These are phyloP conservation scores for Sabatieria punctata DNA, from an alignment of 2,888 invertebrate genomes.

Conservation along the genomic window DNA sequence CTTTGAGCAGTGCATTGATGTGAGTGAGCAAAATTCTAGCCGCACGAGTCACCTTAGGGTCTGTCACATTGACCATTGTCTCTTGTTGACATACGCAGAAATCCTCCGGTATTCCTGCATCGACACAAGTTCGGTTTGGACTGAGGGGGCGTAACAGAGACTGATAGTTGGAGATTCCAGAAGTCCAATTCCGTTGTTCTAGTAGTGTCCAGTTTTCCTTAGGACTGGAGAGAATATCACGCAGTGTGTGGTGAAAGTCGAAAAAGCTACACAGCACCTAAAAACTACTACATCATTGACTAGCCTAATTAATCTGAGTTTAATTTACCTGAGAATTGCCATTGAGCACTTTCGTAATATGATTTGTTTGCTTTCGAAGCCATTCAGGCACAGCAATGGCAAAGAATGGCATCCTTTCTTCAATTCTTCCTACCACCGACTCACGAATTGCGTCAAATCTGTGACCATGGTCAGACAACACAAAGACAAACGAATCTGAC, in stretches of 20 bases:
- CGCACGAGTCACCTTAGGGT: constrained; percentile 12
- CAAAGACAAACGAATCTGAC: constrained; percentile 19
- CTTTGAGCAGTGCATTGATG: constrained; percentile 15
- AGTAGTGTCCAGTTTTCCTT: neutral
- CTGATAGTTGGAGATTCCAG: constrained; percentile 10
- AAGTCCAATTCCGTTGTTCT: neutral
- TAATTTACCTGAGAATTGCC: constrained; percentile 4
- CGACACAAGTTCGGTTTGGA: constrained; percentile 16
- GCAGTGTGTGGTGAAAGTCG: constrained; percentile 19
- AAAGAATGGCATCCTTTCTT: constrained; percentile 27
- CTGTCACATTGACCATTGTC: constrained; percentile 12
- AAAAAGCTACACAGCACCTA: constrained; percentile 15
- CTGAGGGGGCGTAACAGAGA: constrained; percentile 17
- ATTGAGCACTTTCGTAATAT: neutral
- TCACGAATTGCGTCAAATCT: constrained; percentile 34
- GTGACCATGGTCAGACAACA: constrained; percentile 36
- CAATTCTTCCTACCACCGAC: constrained; percentile 22
- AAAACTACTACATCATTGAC: too few species aligned
- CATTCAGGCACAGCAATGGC: constrained; percentile 18
- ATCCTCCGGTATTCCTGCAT: constrained; percentile 23
- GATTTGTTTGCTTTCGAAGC: constrained; percentile 5
- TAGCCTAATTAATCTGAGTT: too few species aligned
- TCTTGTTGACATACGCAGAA: constrained; percentile 23
- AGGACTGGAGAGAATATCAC: constrained; percentile 13
- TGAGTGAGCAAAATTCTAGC: constrained; percentile 13